Conservation (phyloP, 2,888 invertebrate species). For the Quadriops clusia region DNA sequence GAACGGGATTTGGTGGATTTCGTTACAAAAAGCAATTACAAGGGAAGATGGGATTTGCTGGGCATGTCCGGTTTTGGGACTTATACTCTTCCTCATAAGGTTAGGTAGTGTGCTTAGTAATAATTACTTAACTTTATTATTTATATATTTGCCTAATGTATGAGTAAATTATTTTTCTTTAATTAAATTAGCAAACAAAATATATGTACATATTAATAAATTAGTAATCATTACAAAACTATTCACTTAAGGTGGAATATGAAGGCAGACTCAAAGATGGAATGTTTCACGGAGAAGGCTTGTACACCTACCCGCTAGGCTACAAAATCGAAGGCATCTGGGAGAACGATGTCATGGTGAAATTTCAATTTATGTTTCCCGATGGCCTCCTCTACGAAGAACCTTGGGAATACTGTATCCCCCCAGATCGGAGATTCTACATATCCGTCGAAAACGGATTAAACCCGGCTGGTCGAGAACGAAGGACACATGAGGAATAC, state of each 20-base stretch:
- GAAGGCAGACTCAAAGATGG: constrained; percentile 56
- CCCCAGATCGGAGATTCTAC: constrained; percentile 47
- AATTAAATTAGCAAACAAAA: too few relatives aligned
- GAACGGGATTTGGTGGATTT: too few relatives aligned
- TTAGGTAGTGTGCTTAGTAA: too few relatives aligned
- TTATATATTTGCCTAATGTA: too few relatives aligned
- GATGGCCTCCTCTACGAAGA: constrained; percentile 47
- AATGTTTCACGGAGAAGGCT: constrained; percentile 56
- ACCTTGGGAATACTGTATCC: constrained; percentile 56
- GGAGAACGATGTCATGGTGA: constrained; percentile 40
- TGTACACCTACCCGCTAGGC: constrained; percentile 48
- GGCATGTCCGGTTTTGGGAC: constrained; percentile 1
- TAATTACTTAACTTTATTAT: too few relatives aligned
- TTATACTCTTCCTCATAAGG: constrained; percentile 4
- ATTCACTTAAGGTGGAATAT: constrained; percentile 45
- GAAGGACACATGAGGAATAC: constrained; percentile 46
- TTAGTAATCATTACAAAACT: too few relatives aligned
- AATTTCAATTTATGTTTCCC: constrained; percentile 43
- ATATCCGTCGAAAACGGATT: constrained; percentile 43
- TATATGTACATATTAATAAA: too few relatives aligned
- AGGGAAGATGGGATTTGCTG: constrained; percentile 2
- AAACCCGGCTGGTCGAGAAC: constrained; percentile 51
- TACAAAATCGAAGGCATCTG: constrained; percentile 52
- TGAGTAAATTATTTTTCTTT: too few relatives aligned
- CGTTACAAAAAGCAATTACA: neutral